Percentiles rank a stretch among this genome's conserved stretches.
phyloP scores from a whole-genome alignment of 2,888 invertebrate species.

The Tinea trinotella region DNA sequence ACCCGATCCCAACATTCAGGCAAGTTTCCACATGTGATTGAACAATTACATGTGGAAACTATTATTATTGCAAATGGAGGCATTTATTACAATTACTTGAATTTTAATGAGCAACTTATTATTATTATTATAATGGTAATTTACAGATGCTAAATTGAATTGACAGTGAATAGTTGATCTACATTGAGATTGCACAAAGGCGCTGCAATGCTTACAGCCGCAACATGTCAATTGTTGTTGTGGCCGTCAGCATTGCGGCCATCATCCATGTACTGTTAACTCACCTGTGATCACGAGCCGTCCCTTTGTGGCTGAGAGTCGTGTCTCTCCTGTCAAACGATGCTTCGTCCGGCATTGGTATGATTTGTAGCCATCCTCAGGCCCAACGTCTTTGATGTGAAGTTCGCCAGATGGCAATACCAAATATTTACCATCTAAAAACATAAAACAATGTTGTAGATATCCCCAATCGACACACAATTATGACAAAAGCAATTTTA shows the following conservation, averaged over 20 bases:
- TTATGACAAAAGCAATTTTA: constrained; percentile 13
- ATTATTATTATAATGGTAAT: too few relatives aligned
- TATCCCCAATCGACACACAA: background rate
- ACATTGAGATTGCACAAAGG: too few relatives aligned
- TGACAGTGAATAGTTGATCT: too few relatives aligned
- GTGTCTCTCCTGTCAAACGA: constrained; percentile 91
- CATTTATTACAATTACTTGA: too few relatives aligned
- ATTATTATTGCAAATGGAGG: constrained; percentile 29
- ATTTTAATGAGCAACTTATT: too few relatives aligned
- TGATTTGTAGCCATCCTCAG: constrained; percentile 94
- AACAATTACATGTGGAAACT: constrained; percentile 45
- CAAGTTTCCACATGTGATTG: constrained; percentile 69
- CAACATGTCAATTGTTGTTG: background rate
- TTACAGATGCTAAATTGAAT: too few relatives aligned
- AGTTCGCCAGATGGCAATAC: constrained; percentile 95
- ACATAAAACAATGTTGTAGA: constrained; percentile 23
- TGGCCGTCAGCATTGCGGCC: background rate
- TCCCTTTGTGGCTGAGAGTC: constrained; percentile 93
- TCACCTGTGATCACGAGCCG: constrained; percentile 95
- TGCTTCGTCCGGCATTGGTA: constrained; percentile 96
- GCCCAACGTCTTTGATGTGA: constrained; percentile 95
- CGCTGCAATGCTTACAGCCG: too few relatives aligned
- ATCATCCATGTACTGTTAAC: too few relatives aligned
- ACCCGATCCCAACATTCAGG: constrained; percentile 99
- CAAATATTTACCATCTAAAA: constrained; percentile 92